These are phyloP conservation scores for Abramis brama DNA, from an alignment of 2,113 vertebrate species.

Conservation along the genomic window DNA sequence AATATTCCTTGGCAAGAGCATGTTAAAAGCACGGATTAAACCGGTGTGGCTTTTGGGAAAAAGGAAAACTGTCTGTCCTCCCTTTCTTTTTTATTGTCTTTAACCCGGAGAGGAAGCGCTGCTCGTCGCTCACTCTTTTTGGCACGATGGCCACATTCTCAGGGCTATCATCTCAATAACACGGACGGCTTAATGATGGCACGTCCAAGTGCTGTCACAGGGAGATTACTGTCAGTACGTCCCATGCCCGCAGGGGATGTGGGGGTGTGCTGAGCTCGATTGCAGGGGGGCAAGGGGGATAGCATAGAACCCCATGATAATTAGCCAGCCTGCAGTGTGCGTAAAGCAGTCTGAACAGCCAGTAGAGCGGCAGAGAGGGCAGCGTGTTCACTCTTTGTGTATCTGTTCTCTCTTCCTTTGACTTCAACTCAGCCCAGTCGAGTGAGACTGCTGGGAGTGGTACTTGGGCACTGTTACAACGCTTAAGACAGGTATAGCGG, in stretches of 20 bases:
- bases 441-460: slow-evolving; percentile 16
- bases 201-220: slow-evolving; percentile 66
- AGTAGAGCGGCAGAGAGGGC: slow-evolving; percentile 51
- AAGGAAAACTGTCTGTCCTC: slow-evolving; percentile 24
- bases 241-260: slow-evolving; percentile 70
- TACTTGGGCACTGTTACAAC: background rate
- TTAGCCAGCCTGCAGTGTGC: slow-evolving; percentile 73
- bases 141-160: slow-evolving; percentile 51
- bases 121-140: slow-evolving; percentile 49
- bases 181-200: slow-evolving; percentile 60
- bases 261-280: slow-evolving; percentile 59
- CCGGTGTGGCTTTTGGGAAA: slow-evolving; percentile 41
- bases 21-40: slow-evolving; percentile 52
- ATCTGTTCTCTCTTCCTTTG: slow-evolving; percentile 24
- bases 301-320: slow-evolving; percentile 62
- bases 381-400: slow-evolving; percentile 29
- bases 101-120: slow-evolving; percentile 64
- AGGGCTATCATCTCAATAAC: slow-evolving; percentile 67
- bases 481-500: background rate
- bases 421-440: background rate
- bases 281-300: slow-evolving; percentile 22
- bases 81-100: slow-evolving; percentile 55
- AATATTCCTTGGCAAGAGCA: slow-evolving; percentile 52
- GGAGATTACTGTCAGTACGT: slow-evolving; percentile 80
- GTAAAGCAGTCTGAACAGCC: slow-evolving; percentile 73